Base-by-base conservation (phyloP, 1,140 invertebrate genomes). In the Diachasmimorpha longicaudata region DNA sequence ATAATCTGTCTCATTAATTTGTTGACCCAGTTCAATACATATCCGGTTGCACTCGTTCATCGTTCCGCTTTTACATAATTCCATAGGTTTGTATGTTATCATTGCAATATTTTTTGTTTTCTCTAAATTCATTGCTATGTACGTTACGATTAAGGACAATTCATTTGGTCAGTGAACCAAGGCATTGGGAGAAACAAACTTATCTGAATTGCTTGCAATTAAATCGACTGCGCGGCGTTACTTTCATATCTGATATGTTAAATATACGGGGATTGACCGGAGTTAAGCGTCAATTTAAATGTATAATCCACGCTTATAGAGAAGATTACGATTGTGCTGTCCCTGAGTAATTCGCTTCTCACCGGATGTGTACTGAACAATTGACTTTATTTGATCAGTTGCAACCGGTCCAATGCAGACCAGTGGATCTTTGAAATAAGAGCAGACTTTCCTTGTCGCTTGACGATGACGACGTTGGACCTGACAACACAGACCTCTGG, bases 401-500 rank as follows among this genome's bases (percentile, higher is more conserved):
- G 94, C 94, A 0, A 96, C 94, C 0, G 93, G 93, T 0, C 96
- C 96, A 78, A 97, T 95, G 90, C 96, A 97, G 21, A 95, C 94
- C 11, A 96, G 89, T 14, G 95, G 94, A 80, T 97, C 96, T 82
- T 95, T 96, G 92, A 96, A 97, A 87, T 97, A 97, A 8, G 94
- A 95, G 87, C 96, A 97, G 77, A 95, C 93, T 91, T 96, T 96
- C 85, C 95, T 91, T 52, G 94, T 92, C 72, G 93, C 92, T 89
- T 95, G 95, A 55, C 96, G 91, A 85, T 97, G 96, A 81, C 96
- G 91, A 75, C 95, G 91, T 79, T 96, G 95, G 71, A 96, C 89
- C 85, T 96, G 95, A 86, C 96, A 97, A 86, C 96, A 97, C 16
- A 97, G 91, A 25, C 96, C 96, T 48, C 94, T 91, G 55, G 92